Evolutionary conservation across 2,113 vertebrate genomes (phyloP).

Genomic region (Eolophus roseicapilla): DNA sequence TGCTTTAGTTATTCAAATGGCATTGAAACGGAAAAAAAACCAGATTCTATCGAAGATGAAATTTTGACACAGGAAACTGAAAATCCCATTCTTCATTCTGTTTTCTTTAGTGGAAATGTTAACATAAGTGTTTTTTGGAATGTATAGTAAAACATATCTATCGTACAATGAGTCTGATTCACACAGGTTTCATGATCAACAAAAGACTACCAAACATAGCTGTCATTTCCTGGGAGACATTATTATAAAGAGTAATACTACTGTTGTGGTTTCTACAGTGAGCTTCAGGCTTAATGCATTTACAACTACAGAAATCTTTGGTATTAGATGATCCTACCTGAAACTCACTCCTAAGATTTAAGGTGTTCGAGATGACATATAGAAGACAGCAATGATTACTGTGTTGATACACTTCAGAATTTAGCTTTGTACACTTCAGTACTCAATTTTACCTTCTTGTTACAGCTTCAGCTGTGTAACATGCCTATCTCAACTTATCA

Average conservation of each 20-base stretch:
- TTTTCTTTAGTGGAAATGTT: neutral
- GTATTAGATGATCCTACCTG: slow-evolving; percentile 12
- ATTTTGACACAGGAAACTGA: neutral
- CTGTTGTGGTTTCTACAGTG: neutral
- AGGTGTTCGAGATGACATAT: neutral
- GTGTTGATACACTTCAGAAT: neutral
- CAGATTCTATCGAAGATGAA: neutral
- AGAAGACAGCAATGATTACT: neutral
- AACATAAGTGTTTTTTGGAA: neutral
- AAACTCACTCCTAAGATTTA: neutral
- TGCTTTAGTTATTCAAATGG: neutral
- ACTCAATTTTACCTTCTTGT: neutral
- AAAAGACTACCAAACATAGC: neutral
- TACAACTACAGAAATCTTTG: slow-evolving; percentile 11
- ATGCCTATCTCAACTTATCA: neutral
- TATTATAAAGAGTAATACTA: neutral
- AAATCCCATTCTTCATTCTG: neutral
- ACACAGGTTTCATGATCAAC: neutral
- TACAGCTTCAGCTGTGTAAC: neutral
- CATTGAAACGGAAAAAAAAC: neutral
- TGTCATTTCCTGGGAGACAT: slow-evolving; percentile 1
- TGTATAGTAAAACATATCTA: neutral
- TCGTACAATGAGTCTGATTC: neutral
- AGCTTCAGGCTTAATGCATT: slow-evolving; percentile 8
- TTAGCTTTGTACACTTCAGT: neutral